These are phyloP conservation scores for Epinephelus moara DNA, from an alignment of 2,113 vertebrate species.

Conservation along the genomic window DNA sequence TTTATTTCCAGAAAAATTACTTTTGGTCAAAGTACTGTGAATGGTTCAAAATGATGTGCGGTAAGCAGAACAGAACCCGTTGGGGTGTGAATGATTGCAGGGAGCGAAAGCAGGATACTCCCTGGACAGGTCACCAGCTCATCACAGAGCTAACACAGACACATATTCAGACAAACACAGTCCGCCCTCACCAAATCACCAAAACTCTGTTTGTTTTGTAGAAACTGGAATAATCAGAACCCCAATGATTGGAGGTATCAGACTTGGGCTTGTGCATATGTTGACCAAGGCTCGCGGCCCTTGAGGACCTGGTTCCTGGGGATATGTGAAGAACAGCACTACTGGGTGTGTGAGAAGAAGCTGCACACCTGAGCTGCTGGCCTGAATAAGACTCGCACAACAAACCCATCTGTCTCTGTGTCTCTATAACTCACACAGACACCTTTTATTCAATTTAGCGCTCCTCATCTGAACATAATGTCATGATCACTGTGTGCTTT, in stretches of 20 bases:
- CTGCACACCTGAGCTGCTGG: not conserved
- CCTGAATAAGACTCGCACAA: not conserved
- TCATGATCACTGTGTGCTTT: too few species aligned
- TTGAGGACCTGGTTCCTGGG: fast-evolving
- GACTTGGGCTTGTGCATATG: not conserved
- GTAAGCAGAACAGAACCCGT: too few species aligned
- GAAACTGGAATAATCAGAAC: not conserved
- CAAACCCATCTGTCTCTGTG: not conserved
- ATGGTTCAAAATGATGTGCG: too few species aligned
- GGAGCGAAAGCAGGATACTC: not conserved
- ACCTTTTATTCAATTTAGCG: too few species aligned
- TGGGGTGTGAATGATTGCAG: not conserved
- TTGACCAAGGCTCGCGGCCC: fast-evolving
- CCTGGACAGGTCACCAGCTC: not conserved
- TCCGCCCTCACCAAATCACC: not conserved
- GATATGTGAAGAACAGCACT: fast-evolving
- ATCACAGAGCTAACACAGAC: not conserved
- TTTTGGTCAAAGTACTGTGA: too few species aligned
- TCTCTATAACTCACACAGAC: too few species aligned
- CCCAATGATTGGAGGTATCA: too few species aligned
- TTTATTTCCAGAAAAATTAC: too few species aligned
- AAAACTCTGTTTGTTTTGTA: not conserved
- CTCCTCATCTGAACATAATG: too few species aligned
- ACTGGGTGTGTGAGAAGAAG: conserved; percentile 47
- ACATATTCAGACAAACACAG: not conserved